Conservation (phyloP, 2,797 vertebrate species). For the Pachyuromys duprasi region DNA sequence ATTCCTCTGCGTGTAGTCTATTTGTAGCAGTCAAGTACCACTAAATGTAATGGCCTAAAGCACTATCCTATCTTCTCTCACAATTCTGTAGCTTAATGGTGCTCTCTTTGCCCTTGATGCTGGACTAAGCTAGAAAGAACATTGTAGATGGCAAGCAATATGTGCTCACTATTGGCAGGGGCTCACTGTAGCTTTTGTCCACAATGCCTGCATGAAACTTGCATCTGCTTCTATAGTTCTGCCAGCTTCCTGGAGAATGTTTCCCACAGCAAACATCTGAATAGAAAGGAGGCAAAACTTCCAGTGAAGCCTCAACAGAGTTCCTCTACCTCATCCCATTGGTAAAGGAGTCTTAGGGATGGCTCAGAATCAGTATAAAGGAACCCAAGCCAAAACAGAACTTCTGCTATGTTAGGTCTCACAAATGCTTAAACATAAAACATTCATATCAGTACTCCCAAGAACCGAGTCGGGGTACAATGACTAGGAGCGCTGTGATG, state of each 20-base stretch:
- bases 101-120: background rate
- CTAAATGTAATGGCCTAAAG: background rate
- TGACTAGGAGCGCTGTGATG: background rate
- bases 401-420: background rate
- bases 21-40: background rate
- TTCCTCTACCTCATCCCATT: background rate
- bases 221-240: background rate
- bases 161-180: background rate
- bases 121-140: too few relatives aligned
- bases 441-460: background rate
- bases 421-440: background rate
- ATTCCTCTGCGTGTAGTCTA: background rate
- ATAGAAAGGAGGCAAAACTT: background rate
- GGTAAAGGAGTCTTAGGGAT: background rate
- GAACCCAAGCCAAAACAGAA: background rate
- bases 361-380: background rate
- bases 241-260: background rate
- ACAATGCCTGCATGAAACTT: background rate
- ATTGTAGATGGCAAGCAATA: background rate
- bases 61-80: background rate
- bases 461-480: background rate
- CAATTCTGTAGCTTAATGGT: background rate
- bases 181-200: background rate
- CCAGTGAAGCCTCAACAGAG: background rate
- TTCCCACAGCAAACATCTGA: background rate